Percentiles rank a stretch among this genome's conserved stretches.
Conservation (phyloP, 2,888 invertebrate genomes). For the Apoda limacodes region DNA sequence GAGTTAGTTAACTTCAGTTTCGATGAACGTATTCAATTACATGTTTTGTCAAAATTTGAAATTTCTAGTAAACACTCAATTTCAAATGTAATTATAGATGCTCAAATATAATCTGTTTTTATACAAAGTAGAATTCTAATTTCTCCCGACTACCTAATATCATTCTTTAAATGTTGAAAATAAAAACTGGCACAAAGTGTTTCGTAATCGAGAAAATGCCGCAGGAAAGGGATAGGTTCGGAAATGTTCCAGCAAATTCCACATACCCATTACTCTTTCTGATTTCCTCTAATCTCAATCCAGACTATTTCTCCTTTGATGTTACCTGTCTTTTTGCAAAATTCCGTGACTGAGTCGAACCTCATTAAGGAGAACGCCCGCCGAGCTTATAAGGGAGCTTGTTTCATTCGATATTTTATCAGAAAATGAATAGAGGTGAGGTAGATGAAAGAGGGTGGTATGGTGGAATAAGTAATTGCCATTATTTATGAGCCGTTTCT, state of each 20-base stretch:
- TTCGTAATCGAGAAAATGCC: slow-evolving; percentile 7
- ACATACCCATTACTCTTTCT: slow-evolving; percentile 31
- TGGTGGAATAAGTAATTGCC: slow-evolving; percentile 44
- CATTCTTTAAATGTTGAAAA: too few relatives aligned
- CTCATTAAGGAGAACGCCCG: slow-evolving; percentile 25
- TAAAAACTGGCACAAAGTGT: slow-evolving; percentile 5
- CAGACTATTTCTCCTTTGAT: slow-evolving; percentile 23
- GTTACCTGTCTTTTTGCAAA: slow-evolving; percentile 18
- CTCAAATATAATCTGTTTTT: too few relatives aligned
- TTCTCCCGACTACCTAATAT: too few relatives aligned
- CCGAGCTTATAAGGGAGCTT: slow-evolving; percentile 24
- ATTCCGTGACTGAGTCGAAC: slow-evolving; percentile 28
- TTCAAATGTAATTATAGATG: too few relatives aligned
- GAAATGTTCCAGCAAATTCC: slow-evolving; percentile 29
- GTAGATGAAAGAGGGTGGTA: slow-evolving; percentile 27
- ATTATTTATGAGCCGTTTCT: slow-evolving; percentile 63
- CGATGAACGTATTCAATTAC: too few relatives aligned
- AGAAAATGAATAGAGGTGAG: slow-evolving; percentile 31
- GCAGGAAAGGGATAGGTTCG: slow-evolving; percentile 14
- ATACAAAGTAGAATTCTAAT: too few relatives aligned
- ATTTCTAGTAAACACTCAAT: too few relatives aligned
- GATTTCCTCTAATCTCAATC: slow-evolving; percentile 26
- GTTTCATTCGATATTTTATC: slow-evolving; percentile 30
- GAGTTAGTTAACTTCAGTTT: too few relatives aligned
- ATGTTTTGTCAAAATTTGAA: too few relatives aligned